Percentiles rank a stretch among this genome's conserved stretches.
Evolutionary conservation across 30 jellyfish, hydroid and myxozoan genomes (phyloP).

Genomic region (Phacellophora camtschatica): DNA sequence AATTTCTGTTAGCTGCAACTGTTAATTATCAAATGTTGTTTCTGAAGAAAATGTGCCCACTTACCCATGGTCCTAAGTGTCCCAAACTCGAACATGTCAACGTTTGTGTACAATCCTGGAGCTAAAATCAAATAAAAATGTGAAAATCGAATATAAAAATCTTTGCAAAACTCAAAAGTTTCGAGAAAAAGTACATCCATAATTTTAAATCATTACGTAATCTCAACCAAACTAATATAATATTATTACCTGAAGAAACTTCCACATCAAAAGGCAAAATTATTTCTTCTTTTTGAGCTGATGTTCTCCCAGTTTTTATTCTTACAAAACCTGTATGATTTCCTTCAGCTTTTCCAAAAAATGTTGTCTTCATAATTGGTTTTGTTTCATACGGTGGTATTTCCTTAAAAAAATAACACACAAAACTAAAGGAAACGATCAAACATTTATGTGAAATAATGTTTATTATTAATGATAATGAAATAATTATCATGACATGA

Average conservation of each 20-base stretch:
- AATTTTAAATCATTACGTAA: no score
- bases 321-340: constrained; percentile 84
- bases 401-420: constrained; percentile 62
- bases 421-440: no score
- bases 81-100: constrained; percentile 92
- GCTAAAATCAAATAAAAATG: constrained; percentile 23
- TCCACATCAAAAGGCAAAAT: constrained; percentile 81
- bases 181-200: no score
- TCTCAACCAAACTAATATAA: no score
- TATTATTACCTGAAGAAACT: constrained; percentile 75
- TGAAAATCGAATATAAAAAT: not conserved
- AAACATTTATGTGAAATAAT: no score
- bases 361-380: constrained; percentile 88
- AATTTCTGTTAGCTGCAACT: no score
- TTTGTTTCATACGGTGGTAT: constrained; percentile 95
- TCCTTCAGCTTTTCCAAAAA: constrained; percentile 74
- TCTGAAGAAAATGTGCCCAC: no score
- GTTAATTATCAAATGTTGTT: no score
- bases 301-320: constrained; percentile 71
- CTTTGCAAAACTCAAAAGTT: no score
- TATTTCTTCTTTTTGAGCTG: constrained; percentile 63
- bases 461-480: no score
- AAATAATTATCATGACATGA: no score
- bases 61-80: constrained; percentile 96
- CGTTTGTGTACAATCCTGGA: constrained; percentile 79